Conservation (phyloP, 2,797 vertebrate genomes). For the Aeoliscus strigatus region DNA sequence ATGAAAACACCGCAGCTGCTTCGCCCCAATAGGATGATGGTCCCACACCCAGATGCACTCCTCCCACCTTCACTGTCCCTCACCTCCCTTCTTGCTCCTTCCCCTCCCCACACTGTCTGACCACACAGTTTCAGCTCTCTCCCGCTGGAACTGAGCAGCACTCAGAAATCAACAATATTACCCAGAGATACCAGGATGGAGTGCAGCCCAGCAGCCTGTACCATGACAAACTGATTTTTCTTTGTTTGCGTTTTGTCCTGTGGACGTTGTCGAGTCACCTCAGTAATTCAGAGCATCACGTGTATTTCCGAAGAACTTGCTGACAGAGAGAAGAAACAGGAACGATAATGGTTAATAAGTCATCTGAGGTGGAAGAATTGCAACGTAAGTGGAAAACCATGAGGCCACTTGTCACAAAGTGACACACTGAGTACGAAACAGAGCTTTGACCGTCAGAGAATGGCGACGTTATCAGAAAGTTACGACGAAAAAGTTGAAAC, state of each 20-base stretch:
- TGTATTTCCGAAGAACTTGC: slow-evolving; percentile 40
- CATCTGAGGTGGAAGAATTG: slow-evolving; percentile 34
- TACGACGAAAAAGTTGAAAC: too few species aligned
- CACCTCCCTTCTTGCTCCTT: slow-evolving; percentile 40
- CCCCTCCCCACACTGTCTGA: slow-evolving; percentile 33
- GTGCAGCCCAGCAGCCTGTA: too few species aligned
- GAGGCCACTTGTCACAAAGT: slow-evolving; percentile 8
- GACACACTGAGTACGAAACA: too few species aligned
- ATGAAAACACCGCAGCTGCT: slow-evolving; percentile 73
- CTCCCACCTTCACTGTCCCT: slow-evolving; percentile 59
- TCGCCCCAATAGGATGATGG: slow-evolving; percentile 67
- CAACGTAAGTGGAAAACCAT: slow-evolving; percentile 53
- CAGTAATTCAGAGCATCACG: slow-evolving; percentile 21
- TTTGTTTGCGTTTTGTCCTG: neutral
- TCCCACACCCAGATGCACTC: slow-evolving; percentile 64
- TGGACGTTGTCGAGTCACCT: slow-evolving; percentile 4
- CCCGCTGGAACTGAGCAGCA: slow-evolving; percentile 40
- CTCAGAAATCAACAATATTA: slow-evolving; percentile 24
- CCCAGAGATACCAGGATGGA: slow-evolving; percentile 9
- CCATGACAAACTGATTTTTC: neutral
- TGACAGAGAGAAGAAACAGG: slow-evolving; percentile 34
- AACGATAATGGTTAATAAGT: slow-evolving; percentile 50
- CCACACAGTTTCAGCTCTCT: slow-evolving; percentile 54
- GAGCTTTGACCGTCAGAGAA: slow-evolving; percentile 9
- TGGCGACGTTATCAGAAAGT: neutral